phyloP scores from a whole-genome alignment of 2,797 vertebrate genomes.

The Danio choprae region DNA sequence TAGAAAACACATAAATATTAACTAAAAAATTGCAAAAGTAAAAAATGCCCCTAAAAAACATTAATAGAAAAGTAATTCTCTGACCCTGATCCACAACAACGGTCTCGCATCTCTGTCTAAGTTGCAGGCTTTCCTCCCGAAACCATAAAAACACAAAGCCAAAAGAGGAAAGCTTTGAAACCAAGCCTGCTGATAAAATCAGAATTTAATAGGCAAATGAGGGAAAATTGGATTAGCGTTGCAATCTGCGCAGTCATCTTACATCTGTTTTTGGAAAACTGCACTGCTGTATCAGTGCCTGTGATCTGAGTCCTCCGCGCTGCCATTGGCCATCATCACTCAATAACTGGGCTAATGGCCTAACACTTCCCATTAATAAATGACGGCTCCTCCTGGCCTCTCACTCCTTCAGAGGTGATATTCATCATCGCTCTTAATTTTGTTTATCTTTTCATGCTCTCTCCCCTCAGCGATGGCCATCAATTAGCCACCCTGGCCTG shows the following conservation, averaged over 20 bases:
- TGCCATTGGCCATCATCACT: conserved; percentile 49
- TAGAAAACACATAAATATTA: too few species aligned
- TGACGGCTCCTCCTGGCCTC: conserved; percentile 39
- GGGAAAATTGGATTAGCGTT: conserved; percentile 30
- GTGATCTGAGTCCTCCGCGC: neutral
- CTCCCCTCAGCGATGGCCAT: conserved; percentile 56
- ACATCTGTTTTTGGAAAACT: conserved; percentile 26
- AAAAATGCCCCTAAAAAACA: too few species aligned
- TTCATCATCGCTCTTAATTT: conserved; percentile 61
- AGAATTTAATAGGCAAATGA: conserved; percentile 37
- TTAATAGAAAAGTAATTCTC: too few species aligned
- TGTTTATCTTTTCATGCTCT: conserved; percentile 66
- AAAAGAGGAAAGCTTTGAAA: conserved; percentile 35
- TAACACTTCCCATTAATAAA: conserved; percentile 66
- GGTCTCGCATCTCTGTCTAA: conserved; percentile 63
- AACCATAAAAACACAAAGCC: conserved; percentile 61
- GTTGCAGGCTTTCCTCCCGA: conserved; percentile 63
- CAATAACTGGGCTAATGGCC: conserved; percentile 85
- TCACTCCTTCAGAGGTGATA: conserved; percentile 48
- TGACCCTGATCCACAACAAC: too few species aligned
- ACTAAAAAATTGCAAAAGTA: too few species aligned
- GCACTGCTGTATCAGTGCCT: conserved; percentile 2
- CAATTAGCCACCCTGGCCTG: conserved; percentile 60
- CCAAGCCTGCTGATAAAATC: conserved; percentile 31
- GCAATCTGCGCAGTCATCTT: conserved; percentile 27